Evolutionary conservation across 2,113 vertebrate genomes (phyloP).

Genomic region (Apistogramma diplotaenia): DNA sequence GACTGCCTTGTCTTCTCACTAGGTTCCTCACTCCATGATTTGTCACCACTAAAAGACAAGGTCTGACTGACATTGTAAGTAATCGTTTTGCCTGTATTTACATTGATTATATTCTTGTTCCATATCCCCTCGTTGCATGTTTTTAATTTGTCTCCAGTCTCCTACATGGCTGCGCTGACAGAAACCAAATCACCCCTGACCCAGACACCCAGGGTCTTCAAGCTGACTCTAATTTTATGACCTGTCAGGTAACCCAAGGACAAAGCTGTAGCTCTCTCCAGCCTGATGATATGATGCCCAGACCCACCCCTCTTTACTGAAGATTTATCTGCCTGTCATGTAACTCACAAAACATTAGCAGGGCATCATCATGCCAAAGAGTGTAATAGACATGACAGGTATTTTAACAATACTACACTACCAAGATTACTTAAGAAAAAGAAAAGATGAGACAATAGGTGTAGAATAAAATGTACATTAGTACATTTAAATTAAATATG

Average conservation of each 20-base stretch:
- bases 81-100: constrained; percentile 12
- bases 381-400: too few relatives aligned
- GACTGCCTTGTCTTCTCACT: constrained; percentile 8
- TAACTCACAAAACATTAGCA: not conserved
- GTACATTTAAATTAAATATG: too few relatives aligned
- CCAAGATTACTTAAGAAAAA: too few relatives aligned
- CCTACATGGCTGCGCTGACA: not conserved
- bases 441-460: too few relatives aligned
- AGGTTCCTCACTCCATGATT: not conserved
- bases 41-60: not conserved
- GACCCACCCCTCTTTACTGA: not conserved
- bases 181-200: not conserved
- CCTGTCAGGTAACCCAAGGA: not conserved
- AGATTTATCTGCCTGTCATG: not conserved
- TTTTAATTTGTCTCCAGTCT: not conserved
- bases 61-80: constrained; percentile 16
- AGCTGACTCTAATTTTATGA: not conserved
- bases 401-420: too few relatives aligned
- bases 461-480: too few relatives aligned
- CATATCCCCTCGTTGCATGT: not conserved
- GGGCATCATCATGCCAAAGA: too few relatives aligned
- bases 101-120: not conserved
- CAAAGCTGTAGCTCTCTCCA: constrained; percentile 8
- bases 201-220: not conserved
- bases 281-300: not conserved